Base-by-base conservation (phyloP, 2,797 vertebrate species). In the Coregonus suidteri region DNA sequence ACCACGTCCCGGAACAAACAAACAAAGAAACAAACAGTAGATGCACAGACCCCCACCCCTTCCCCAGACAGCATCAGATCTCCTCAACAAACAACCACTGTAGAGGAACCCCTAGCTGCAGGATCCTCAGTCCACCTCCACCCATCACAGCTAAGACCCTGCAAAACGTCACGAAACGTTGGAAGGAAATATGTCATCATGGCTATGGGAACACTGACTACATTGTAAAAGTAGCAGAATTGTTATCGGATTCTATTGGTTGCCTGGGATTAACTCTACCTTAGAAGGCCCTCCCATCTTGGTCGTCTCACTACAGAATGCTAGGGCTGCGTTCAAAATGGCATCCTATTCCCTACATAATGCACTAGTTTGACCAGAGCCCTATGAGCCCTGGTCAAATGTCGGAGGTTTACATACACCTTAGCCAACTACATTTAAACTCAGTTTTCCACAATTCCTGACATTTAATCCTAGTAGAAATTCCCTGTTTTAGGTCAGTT, bases 241-340 rank as follows among this genome's bases (percentile, higher is more conserved):
- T 71, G 80, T 76, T 86, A 81, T 84, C 77, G 73, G 81, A 75
- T 82, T 76, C 75, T 78, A 64, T 64, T 9, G 51, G 79, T 78
- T 81, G 80, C 88, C 83, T 78, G 76, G 64, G 74, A 80, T 76
- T 81, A 82, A 75, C 75, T 59, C 53, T 68, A 76, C 80, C 77
- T 88, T 83, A 89, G 83, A 84, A 88, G 71, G 67, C 54, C 75
- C 70, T 83, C 85, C 86, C 82, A 82, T 77, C 86, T 90, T 75
- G 66, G 82, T 78, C 74, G 82, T 85, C 83, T 91, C 79, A 82
- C 89, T 89, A 86, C 65, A 68, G 70, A 90, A 90, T 84, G 83
- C 67, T 72, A 25, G 59, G 25, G 20, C 20, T 9, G 20, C 20
- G 11, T 64, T 64, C 20, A 25, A 64, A 64, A 25, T 64, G 59